Evolutionary conservation across 1,140 invertebrate genomes (phyloP).

Genomic region (Euura saliciscinereae): DNA sequence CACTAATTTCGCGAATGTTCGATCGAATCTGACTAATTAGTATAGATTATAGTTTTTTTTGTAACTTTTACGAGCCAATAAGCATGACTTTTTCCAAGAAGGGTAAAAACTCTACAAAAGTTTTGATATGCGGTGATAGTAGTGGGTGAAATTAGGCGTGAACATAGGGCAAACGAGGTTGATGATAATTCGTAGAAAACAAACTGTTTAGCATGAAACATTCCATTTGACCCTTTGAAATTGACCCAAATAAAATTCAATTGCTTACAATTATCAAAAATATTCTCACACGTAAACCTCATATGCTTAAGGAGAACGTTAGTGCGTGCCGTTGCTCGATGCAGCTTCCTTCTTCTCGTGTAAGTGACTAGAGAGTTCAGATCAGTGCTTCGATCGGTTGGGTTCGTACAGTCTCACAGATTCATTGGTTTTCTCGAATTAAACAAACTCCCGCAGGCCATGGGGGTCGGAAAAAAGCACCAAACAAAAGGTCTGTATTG

Average conservation of each 20-base stretch:
- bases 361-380: too few relatives aligned
- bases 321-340: not conserved
- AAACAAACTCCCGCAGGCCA: not conserved
- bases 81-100: too few relatives aligned
- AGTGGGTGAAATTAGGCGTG: constrained; percentile 1
- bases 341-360: not conserved
- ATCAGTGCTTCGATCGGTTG: too few relatives aligned
- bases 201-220: not conserved
- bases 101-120: too few relatives aligned
- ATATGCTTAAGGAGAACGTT: not conserved
- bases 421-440: too few relatives aligned
- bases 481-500: not conserved
- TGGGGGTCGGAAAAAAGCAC: not conserved
- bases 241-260: constrained; percentile 7
- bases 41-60: too few relatives aligned
- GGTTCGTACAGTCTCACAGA: too few relatives aligned
- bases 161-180: constrained; percentile 8
- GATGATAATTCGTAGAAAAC: not conserved
- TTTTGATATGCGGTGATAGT: too few relatives aligned
- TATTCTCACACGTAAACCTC: not conserved
- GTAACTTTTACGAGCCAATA: too few relatives aligned
- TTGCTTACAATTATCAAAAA: not conserved
- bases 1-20: too few relatives aligned
- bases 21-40: too few relatives aligned
- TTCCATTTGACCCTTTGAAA: not conserved